Base-by-base conservation (phyloP, 2,797 vertebrate species). In the Mastacembelus armatus region DNA sequence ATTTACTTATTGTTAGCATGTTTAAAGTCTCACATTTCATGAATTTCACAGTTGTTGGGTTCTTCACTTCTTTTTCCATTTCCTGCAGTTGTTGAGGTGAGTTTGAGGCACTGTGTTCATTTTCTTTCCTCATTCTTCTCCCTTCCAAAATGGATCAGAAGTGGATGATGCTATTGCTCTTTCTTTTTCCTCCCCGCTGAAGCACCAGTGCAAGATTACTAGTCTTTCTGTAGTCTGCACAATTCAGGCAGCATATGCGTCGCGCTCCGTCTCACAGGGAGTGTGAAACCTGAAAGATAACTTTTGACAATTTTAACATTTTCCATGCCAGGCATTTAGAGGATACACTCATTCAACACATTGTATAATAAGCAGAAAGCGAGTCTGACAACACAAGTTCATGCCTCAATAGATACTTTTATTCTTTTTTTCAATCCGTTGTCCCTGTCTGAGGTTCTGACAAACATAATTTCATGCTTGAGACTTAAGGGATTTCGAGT, bases 141-240 rank as follows among this genome's bases (percentile, higher is more conserved):
- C 63, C 63, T 49, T 75, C 68, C 68, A 81, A 62, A 85, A 80
- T 73, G 79, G 71, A 81, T 86, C 72, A 84, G 75, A 83, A 78
- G 74, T 60, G 67, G 72, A 69, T 78, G 82, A 82, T 88, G 63
- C 81, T 78, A 71, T 80, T 88, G 77, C 58, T 65, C 45, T 65
- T 67, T 81, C 66, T 83, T 51, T n/a, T 63, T 43, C 52, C 57
- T 74, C 44, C 36, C 38, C 5, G 22, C 72, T 29, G 73, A 83
- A 77, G 62, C 66, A 69, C 19, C 9, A 11, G 52, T 56, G 60
- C 43, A 74, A 83, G 84, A 90, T 87, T 82, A 82, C 76, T 49
- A 47, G 51, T 66, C 69, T 70, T 42, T 71, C 70, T 80, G 39
- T 51, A 15, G 54, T 75, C 45, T 6, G 10, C 22, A 35, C 50